A percentile compares a stretch with the other conserved stretches of the same genome.
phyloP scores from a whole-genome alignment of 2,888 invertebrate species.

The Oxycera nigricornis region DNA sequence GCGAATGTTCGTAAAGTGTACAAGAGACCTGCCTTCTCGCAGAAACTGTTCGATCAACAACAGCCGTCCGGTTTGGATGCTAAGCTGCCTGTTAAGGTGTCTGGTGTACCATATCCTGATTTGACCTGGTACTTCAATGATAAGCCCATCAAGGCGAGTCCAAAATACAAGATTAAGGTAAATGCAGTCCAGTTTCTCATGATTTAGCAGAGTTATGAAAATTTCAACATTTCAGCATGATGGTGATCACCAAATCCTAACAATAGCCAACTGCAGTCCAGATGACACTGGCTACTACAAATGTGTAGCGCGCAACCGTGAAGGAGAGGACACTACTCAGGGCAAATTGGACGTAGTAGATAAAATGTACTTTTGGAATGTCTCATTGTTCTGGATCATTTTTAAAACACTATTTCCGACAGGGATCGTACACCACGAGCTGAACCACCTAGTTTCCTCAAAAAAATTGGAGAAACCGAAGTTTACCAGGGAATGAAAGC shows the following conservation, averaged over 20 bases:
- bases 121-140: conserved; percentile 89
- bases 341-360: conserved; percentile 80
- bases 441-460: conserved; percentile 87
- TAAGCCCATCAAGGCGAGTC: conserved; percentile 70
- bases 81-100: conserved; percentile 81
- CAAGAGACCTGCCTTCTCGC: conserved; percentile 81
- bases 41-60: conserved; percentile 67
- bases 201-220: too few relatives aligned
- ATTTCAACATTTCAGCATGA: conserved; percentile 65
- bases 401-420: conserved; percentile 1
- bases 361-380: conserved; percentile 70
- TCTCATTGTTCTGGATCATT: conserved; percentile 23
- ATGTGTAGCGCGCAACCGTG: conserved; percentile 80
- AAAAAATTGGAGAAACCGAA: conserved; percentile 88
- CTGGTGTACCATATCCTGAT: conserved; percentile 83
- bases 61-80: conserved; percentile 80
- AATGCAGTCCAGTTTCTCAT: too few relatives aligned
- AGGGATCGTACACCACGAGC: conserved; percentile 77
- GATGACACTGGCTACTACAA: conserved; percentile 78
- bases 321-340: conserved; percentile 79
- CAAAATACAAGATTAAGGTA: conserved; percentile 72
- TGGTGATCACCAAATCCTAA: conserved; percentile 80
- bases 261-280: conserved; percentile 72
- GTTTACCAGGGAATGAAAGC: conserved; percentile 87
- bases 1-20: conserved; percentile 80